Percentiles rank a stretch among this genome's conserved stretches.
These are phyloP conservation scores for Phalanger gymnotis DNA, from an alignment of 2,797 vertebrate genomes.

Conservation along the genomic window DNA sequence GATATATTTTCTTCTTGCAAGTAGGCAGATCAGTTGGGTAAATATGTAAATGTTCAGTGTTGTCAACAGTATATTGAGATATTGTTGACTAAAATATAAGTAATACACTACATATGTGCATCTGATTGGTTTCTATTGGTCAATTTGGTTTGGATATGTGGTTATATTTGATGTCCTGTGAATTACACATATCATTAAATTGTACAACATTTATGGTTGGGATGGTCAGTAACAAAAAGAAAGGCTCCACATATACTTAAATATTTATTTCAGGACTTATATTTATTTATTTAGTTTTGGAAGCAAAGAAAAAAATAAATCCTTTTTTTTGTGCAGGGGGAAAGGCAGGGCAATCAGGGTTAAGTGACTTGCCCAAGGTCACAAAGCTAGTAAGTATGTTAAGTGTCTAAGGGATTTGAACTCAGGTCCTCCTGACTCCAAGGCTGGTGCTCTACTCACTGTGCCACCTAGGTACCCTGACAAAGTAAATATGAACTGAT, in stretches of 20 bases:
- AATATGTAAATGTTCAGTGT: neutral
- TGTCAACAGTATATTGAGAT: constrained; percentile 3
- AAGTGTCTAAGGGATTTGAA: too few relatives aligned
- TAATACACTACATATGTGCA: neutral
- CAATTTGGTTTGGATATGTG: neutral
- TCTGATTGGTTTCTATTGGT: neutral
- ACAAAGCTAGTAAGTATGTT: too few relatives aligned
- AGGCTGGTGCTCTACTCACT: too few relatives aligned
- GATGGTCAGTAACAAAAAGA: neutral
- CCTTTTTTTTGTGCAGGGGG: too few relatives aligned
- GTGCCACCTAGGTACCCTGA: too few relatives aligned
- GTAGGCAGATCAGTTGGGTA: neutral
- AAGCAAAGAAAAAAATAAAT: neutral
- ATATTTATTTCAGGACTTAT: neutral
- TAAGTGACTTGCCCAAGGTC: too few relatives aligned
- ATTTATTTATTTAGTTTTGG: neutral
- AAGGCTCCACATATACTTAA: neutral
- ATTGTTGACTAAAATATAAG: neutral
- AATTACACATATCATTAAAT: neutral
- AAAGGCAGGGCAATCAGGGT: too few relatives aligned
- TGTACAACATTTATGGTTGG: neutral
- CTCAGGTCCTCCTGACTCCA: too few relatives aligned
- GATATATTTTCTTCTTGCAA: neutral
- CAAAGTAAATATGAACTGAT: neutral
- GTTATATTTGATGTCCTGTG: neutral